Evolutionary conservation across 2,888 invertebrate species (phyloP), one percentile per base, ranked within the genome.

Genomic region (Harmothoe impar): DNA sequence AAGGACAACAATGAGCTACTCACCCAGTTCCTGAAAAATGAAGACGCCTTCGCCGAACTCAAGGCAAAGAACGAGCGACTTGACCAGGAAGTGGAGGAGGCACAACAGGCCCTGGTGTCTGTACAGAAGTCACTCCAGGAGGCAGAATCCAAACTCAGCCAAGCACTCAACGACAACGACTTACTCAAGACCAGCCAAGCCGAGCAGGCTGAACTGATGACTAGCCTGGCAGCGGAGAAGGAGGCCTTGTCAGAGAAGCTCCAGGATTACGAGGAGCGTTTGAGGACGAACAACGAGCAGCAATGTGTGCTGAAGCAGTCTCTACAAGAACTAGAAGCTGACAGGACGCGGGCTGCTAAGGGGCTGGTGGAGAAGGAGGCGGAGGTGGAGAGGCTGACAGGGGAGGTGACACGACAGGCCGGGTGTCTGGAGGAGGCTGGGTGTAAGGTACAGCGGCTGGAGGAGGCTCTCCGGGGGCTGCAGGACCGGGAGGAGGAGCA

Each of bases 1-100:
- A 54, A 52, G 10, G 86, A 86, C 54, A 86, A 86, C 25, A 86
- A 54, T 54, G 86, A 86, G 25, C 33, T 86, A 20, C 86, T 86
- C 17, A 54, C 52, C 25, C 25, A 52, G 25, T 52, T 86, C 29
- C 86, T 86, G 56, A 52, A 86, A 23, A 86, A 86, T 25, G 86
- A 86, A 25, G 86, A 86, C 31, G 25, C 10, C 10, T 52, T 86
- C 52, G 7, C 86, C 29, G 86, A 12, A 25, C 54, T 86, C 17
- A 86, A 56, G 54, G 7, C 25, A 25, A n/a, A 29, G 25, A 52
- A 54, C n/a, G 54, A 86, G 25, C 15, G 52, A 23, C 86, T 86
- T 10, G 7, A 25, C 1, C 5, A 86, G 29, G 31, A 86, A 29
- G 0, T 86, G 7, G 54, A 54, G 29, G 15, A 15, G 12, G 23